A percentile compares a stretch with the other conserved stretches of the same genome.
Evolutionary conservation across 2,888 invertebrate genomes (phyloP).

Genomic region (Yponomeuta plumbellus): DNA sequence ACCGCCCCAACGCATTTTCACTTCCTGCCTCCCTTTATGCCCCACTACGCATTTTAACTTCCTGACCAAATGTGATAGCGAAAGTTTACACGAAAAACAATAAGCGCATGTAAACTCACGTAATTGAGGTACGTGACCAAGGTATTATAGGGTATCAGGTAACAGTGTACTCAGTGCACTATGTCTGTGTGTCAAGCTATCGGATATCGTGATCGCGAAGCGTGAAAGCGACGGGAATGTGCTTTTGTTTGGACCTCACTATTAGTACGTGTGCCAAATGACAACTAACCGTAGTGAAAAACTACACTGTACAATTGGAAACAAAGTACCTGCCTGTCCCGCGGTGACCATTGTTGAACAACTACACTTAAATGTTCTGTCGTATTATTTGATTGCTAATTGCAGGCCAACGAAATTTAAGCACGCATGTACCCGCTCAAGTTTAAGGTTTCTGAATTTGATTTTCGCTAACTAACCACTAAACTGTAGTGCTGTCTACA

Average conservation of each 20-base stretch:
- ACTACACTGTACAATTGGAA: constrained; percentile 39
- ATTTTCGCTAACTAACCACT: too few relatives aligned
- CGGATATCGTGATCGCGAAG: constrained; percentile 55
- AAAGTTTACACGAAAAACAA: background rate
- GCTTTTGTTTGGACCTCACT: constrained; percentile 51
- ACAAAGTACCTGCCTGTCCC: constrained; percentile 30
- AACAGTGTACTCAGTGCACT: constrained; percentile 30
- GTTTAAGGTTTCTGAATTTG: too few relatives aligned
- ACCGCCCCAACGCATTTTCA: too few relatives aligned
- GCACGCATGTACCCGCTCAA: background rate
- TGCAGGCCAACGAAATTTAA: background rate
- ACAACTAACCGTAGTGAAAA: constrained; percentile 63
- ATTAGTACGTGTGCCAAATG: constrained; percentile 59
- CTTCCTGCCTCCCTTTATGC: too few relatives aligned
- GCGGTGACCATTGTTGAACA: background rate
- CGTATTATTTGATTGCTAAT: background rate
- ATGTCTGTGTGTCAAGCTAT: constrained; percentile 56
- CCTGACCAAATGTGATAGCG: too few relatives aligned
- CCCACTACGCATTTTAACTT: too few relatives aligned
- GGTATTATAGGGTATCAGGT: constrained; percentile 34
- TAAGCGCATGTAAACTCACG: background rate
- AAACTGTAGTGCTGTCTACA: too few relatives aligned
- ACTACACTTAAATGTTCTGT: background rate
- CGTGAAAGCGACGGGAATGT: constrained; percentile 62
- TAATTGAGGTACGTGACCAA: constrained; percentile 7